Conservation (phyloP, 2,797 vertebrate species). For the Ceyx erithaca region DNA sequence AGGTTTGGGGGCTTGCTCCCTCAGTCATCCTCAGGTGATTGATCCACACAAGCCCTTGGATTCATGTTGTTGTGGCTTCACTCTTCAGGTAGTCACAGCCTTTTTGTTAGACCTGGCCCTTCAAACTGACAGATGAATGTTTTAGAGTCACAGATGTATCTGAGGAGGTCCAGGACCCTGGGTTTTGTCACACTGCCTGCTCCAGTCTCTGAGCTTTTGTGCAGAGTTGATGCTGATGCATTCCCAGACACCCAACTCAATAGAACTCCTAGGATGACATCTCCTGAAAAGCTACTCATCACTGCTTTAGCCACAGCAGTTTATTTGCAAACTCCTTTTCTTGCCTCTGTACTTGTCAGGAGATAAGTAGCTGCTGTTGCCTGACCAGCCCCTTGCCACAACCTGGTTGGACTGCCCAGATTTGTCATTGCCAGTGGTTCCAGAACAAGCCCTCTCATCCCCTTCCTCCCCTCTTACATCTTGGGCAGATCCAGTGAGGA, state of each 20-base stretch:
- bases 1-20: background rate
- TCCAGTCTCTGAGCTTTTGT: background rate
- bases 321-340: background rate
- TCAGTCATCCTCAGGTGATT: background rate
- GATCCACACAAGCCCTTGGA: background rate
- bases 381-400: background rate
- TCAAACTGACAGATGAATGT: background rate
- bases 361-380: background rate
- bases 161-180: background rate
- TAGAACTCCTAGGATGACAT: accelerated
- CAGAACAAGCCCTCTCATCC: background rate
- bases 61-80: background rate
- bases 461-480: background rate
- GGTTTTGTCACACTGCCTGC: background rate
- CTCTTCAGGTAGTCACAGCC: accelerated
- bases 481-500: background rate
- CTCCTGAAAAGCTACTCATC: background rate
- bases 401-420: background rate
- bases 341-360: background rate
- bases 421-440: background rate
- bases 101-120: background rate
- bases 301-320: background rate
- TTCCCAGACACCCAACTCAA: background rate
- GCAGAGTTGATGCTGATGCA: background rate
- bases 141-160: background rate